Percentiles rank a stretch among this genome's conserved stretches.
phyloP scores from a whole-genome alignment of 2,888 invertebrate species.

The Tillus elongatus region DNA sequence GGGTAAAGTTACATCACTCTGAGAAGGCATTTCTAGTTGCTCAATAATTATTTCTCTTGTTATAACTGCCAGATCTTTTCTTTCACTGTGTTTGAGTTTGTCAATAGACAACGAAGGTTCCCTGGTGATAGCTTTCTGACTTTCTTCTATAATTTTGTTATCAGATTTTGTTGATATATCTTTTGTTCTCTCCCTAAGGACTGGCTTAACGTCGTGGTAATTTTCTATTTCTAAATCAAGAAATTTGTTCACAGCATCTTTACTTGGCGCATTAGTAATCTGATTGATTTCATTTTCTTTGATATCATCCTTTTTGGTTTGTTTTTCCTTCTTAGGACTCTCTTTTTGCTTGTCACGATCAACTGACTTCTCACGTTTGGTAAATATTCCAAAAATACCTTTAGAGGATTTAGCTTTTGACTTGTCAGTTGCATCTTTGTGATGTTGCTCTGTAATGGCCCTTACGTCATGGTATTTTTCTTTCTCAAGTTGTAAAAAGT shows the following conservation, averaged over 20 bases:
- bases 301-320: neutral
- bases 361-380: neutral
- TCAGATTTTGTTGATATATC: too few species aligned
- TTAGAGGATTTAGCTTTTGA: conserved; percentile 5
- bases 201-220: conserved; percentile 22
- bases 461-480: conserved; percentile 5
- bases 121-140: too few species aligned
- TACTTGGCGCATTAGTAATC: neutral
- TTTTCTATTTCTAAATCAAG: conserved; percentile 25
- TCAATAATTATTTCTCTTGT: too few species aligned
- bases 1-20: too few species aligned
- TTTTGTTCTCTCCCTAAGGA: too few species aligned
- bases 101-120: too few species aligned
- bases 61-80: too few species aligned
- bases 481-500: conserved; percentile 5
- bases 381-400: conserved; percentile 2
- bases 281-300: neutral
- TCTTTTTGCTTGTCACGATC: neutral
- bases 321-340: conserved; percentile 15
- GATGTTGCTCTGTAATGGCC: too few species aligned
- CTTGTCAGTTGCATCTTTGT: conserved; percentile 4
- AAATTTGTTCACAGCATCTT: conserved; percentile 19
- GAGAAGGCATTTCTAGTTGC: too few species aligned
- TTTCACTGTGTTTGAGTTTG: too few species aligned
- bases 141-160: neutral